Evolutionary conservation across 2,113 vertebrate genomes (phyloP), one percentile per base, ranked within the genome.

Genomic region (Petrocephalus microphthalmus): DNA sequence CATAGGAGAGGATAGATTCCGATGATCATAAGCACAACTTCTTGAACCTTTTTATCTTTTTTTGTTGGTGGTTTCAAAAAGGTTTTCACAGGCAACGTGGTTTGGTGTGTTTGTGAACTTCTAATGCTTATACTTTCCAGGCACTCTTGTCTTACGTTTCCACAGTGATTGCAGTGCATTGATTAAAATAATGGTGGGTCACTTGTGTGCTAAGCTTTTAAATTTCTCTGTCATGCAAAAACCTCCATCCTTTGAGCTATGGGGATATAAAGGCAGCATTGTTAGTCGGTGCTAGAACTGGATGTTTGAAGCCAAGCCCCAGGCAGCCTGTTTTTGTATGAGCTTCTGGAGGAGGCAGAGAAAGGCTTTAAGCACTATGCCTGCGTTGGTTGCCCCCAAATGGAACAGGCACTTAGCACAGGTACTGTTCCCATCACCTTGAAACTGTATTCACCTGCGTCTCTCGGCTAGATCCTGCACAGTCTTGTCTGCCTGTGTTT

Each of bases 201-300:
- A 84, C 53, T 52, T 56, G 7, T 49, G 37, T 83, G 37, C 20
- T 82, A 82, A 82, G 78, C 37, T 83, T 83, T 49, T 83, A 83
- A n/a, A 49, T 49, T n/a, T 83, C 20, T 29, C 42, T 85, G 37
- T 64, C 22, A 71, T 53, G 42, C 57, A 33, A 45, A 37, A 52
- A 20, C 37, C 22, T 42, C 53, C 81, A 17, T 53, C 47, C 56
- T 85, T 88, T 85, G 22, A 85, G 60, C 88, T 64, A 37, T 11
- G 37, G 19, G 53, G 45, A 88, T 57, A 88, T 88, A 88, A 83
- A 33, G 87, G 49, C 74, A 60, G 78, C 54, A 83, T 88, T 88
- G 74, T 83, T 88, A 47, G 54, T 78, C 37, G 0, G 17, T 29
- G 37, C 19, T 83, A 57, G 22, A 88, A 33, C 67, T 22, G 17